Conservation (phyloP, 2,113 vertebrate species). For the Desmodus rotundus region DNA sequence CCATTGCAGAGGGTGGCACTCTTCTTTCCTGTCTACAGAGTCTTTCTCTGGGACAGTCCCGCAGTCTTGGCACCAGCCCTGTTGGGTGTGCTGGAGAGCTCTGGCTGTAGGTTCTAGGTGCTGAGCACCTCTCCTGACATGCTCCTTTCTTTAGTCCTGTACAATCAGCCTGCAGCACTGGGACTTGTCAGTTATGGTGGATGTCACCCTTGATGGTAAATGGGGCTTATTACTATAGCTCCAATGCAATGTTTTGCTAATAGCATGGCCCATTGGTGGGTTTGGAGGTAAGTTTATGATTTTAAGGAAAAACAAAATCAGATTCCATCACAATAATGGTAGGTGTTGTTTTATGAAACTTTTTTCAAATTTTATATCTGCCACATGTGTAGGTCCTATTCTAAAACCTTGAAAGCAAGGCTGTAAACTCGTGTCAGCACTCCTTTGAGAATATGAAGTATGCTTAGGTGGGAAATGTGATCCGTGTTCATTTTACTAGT, state of each 20-base stretch:
- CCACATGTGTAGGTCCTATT: not conserved
- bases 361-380: not conserved
- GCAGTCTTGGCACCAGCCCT: not conserved
- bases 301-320: not conserved
- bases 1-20: not conserved
- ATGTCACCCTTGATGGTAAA: not conserved
- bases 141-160: not conserved
- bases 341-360: not conserved
- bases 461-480: not conserved
- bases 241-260: not conserved
- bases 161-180: not conserved
- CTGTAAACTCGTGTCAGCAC: not conserved
- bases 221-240: not conserved
- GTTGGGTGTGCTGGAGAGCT: not conserved
- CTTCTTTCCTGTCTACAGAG: not conserved
- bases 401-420: not conserved
- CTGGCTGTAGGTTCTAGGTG: not conserved
- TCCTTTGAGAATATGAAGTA: not conserved
- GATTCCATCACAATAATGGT: not conserved
- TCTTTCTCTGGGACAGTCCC: not conserved
- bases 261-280: not conserved
- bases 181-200: not conserved
- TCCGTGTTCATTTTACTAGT: constrained; percentile 4
- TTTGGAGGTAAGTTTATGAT: not conserved
- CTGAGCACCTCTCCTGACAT: not conserved